phyloP scores from a whole-genome alignment of 92 coral and sea anemone species.

The Palythoa grandis region DNA sequence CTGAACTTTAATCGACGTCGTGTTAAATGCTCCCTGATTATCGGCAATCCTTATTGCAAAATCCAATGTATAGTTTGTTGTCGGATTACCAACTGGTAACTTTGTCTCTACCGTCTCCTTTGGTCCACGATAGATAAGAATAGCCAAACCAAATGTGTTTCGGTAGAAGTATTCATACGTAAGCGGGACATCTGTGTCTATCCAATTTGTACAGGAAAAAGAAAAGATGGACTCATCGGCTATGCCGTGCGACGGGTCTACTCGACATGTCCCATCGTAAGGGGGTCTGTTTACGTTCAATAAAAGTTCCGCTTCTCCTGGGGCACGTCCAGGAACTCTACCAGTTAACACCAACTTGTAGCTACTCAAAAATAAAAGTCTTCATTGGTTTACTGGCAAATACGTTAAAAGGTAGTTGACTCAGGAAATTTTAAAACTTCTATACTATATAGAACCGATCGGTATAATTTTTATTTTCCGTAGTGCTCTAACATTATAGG shows the following conservation, averaged over 20 bases:
- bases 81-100: conserved; percentile 15
- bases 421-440: too few relatives aligned
- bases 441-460: too few relatives aligned
- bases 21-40: conserved; percentile 1
- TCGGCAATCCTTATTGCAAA: conserved; percentile 17
- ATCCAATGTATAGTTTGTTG: conserved; percentile 2
- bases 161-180: conserved; percentile 21
- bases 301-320: conserved; percentile 17
- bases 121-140: conserved; percentile 31
- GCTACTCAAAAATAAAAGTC: background rate
- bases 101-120: conserved; percentile 1
- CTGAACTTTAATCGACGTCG: conserved; percentile 17
- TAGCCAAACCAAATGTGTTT: conserved; percentile 1
- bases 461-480: too few relatives aligned
- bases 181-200: conserved; percentile 19
- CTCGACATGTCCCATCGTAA: conserved; percentile 9
- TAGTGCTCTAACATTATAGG: too few relatives aligned
- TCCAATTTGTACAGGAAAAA: conserved; percentile 23
- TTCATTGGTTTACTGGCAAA: background rate
- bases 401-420: too few relatives aligned
- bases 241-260: conserved; percentile 15
- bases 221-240: conserved; percentile 9
- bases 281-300: conserved; percentile 27
- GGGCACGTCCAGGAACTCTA: background rate
- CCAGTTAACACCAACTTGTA: conserved; percentile 17